Percentiles rank a stretch among this genome's conserved stretches.
These are phyloP conservation scores for Colletes collaris DNA, from an alignment of 2,888 invertebrate genomes.

Conservation along the genomic window DNA sequence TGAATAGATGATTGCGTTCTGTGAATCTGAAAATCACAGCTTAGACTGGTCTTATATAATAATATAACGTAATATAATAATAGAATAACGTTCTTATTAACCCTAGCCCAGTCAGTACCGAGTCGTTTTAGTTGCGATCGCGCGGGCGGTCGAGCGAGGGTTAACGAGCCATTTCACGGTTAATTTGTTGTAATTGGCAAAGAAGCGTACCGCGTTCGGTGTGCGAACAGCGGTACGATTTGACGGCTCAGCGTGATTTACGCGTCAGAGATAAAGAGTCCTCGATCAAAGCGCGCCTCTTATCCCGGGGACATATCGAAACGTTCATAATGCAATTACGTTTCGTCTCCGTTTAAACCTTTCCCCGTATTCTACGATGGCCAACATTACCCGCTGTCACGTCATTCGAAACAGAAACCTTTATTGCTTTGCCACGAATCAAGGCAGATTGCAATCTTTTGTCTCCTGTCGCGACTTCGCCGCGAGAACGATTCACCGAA, in stretches of 20 bases:
- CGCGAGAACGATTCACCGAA: background rate
- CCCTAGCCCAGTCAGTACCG: too few species aligned
- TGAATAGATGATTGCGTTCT: too few species aligned
- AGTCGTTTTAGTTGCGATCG: too few species aligned
- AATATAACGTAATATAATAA: too few species aligned
- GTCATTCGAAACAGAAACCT: slow-evolving; percentile 7
- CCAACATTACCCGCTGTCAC: slow-evolving; percentile 36
- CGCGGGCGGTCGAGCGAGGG: too few species aligned
- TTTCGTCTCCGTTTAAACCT: slow-evolving; percentile 34
- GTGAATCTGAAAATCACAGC: too few species aligned
- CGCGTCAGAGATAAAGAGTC: slow-evolving; percentile 45
- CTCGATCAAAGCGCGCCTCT: slow-evolving; percentile 45
- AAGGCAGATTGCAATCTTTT: slow-evolving; percentile 1
- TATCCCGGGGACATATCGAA: slow-evolving; percentile 33
- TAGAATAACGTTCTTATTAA: slow-evolving; percentile 37
- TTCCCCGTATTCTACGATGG: slow-evolving; percentile 30
- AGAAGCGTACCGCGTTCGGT: slow-evolving; percentile 27
- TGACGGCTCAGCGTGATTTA: slow-evolving; percentile 49
- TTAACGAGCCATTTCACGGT: slow-evolving; percentile 47
- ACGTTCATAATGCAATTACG: slow-evolving; percentile 52
- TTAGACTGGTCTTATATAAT: too few species aligned
- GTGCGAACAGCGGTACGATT: slow-evolving; percentile 45
- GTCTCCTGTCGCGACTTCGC: background rate
- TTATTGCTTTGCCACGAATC: slow-evolving; percentile 23
- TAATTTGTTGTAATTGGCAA: slow-evolving; percentile 52